phyloP scores from a whole-genome alignment of 2,113 vertebrate species.

The Panurus biarmicus region DNA sequence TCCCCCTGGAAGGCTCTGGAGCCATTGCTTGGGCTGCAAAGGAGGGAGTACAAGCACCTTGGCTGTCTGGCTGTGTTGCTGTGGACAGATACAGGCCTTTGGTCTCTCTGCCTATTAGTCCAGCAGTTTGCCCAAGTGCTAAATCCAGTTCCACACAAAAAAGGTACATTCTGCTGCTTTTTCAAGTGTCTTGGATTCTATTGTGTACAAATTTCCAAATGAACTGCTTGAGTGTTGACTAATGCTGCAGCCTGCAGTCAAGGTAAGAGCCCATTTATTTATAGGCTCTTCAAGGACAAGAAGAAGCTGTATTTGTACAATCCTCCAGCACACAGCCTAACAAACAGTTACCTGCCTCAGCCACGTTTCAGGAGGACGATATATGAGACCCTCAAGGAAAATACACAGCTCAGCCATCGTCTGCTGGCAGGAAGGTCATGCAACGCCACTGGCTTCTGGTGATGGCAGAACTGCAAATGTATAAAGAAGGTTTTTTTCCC shows the following conservation, averaged over 20 bases:
- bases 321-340: slow-evolving; percentile 32
- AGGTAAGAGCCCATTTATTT: slow-evolving; percentile 63
- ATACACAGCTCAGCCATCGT: background rate
- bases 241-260: slow-evolving; percentile 57
- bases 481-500: background rate
- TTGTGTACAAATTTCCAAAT: slow-evolving; percentile 64
- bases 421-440: slow-evolving; percentile 9
- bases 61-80: fast-evolving
- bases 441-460: background rate
- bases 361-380: background rate
- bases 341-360: slow-evolving; percentile 23
- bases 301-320: slow-evolving; percentile 57
- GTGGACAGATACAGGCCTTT: background rate
- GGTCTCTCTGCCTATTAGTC: background rate
- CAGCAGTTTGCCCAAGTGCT: background rate
- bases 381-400: slow-evolving; percentile 34
- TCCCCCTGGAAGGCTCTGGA: background rate
- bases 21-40: background rate
- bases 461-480: background rate
- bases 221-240: slow-evolving; percentile 60
- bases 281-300: slow-evolving; percentile 61
- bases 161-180: slow-evolving; percentile 34
- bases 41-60: fast-evolving
- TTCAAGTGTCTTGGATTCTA: slow-evolving; percentile 42
- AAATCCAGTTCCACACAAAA: background rate